phyloP scores from a whole-genome alignment of 2,888 invertebrate genomes.

The Myopa tessellatipennis region DNA sequence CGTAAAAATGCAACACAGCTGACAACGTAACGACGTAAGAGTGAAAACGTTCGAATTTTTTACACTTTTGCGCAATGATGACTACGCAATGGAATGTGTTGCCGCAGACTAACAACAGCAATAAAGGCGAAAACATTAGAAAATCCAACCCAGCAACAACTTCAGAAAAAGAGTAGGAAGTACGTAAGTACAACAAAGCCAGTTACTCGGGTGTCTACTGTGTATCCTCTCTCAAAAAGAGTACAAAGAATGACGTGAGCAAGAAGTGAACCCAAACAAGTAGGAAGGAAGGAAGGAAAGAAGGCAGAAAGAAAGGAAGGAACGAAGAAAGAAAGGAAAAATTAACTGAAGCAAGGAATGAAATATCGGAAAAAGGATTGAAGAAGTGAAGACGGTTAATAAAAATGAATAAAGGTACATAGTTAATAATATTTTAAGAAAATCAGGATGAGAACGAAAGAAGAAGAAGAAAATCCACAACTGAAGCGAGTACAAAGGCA shows the following conservation, averaged over 20 bases:
- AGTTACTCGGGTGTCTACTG: no score
- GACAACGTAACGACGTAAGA: neutral
- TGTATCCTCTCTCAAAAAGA: no score
- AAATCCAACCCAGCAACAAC: conserved; percentile 40
- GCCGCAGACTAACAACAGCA: conserved; percentile 25
- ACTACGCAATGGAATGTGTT: conserved; percentile 27
- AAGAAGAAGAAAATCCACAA: conserved; percentile 25
- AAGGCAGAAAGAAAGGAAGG: neutral
- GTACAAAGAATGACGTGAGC: no score
- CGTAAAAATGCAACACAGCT: neutral
- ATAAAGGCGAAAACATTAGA: conserved; percentile 9
- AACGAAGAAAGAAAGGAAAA: neutral
- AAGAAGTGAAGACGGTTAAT: conserved; percentile 44
- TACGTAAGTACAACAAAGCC: no score
- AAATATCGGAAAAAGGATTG: conserved; percentile 51
- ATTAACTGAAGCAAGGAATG: conserved; percentile 17
- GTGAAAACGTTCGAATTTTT: neutral
- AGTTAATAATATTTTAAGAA: conserved; percentile 7
- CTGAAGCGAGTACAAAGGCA: conserved; percentile 44
- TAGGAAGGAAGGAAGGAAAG: no score
- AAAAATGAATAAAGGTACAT: conserved; percentile 50
- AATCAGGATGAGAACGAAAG: conserved; percentile 11
- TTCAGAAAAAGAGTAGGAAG: neutral
- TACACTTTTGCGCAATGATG: conserved; percentile 29
- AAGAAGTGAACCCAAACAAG: no score